These are phyloP conservation scores for Allacma fusca DNA, from an alignment of 2,888 invertebrate genomes.

Conservation along the genomic window DNA sequence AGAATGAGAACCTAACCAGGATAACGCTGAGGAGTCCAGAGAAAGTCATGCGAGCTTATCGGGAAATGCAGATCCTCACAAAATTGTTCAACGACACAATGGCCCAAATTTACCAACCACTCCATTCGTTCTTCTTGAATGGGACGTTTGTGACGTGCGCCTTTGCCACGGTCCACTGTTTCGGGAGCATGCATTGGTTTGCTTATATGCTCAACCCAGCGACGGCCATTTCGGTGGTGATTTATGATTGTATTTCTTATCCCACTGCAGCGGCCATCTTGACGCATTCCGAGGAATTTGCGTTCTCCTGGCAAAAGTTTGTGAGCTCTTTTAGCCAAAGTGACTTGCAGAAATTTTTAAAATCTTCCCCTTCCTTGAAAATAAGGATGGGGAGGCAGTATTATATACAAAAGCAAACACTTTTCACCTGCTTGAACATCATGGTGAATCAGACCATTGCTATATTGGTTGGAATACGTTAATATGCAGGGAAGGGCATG, in stretches of 20 bases:
- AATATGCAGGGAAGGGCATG: no score
- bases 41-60: background rate
- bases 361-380: background rate
- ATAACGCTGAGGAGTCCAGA: background rate
- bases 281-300: background rate
- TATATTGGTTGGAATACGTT: background rate
- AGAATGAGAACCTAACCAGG: background rate
- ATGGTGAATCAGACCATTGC: constrained; percentile 10
- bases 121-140: constrained; percentile 4
- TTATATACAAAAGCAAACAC: background rate
- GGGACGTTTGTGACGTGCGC: background rate
- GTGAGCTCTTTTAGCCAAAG: background rate
- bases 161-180: background rate
- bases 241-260: background rate
- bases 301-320: background rate
- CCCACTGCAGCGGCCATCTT: constrained; percentile 4
- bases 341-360: background rate
- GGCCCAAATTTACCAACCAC: background rate
- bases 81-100: constrained; percentile 1
- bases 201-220: background rate
- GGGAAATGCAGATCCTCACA: constrained; percentile 5
- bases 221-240: background rate
- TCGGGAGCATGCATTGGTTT: constrained; percentile 10
- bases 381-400: constrained; percentile 5
- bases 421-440: constrained; percentile 2